Conservation (phyloP, 2,113 vertebrate genomes). For the Ammodramus savannarum region DNA sequence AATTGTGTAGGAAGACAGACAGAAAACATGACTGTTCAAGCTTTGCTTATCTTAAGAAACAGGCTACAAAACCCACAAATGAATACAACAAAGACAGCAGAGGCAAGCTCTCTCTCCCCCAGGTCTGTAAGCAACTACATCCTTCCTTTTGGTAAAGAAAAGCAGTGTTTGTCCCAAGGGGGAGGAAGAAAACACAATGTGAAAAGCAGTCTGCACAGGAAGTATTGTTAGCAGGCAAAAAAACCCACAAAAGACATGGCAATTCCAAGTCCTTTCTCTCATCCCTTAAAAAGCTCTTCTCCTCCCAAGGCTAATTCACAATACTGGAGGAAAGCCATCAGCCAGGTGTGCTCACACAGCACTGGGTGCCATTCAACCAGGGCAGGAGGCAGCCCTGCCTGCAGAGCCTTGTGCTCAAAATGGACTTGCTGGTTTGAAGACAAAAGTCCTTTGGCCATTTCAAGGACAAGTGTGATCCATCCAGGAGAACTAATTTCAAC, state of each 20-base stretch:
- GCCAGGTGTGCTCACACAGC: not conserved
- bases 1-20: not conserved
- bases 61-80: not conserved
- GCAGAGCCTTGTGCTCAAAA: not conserved
- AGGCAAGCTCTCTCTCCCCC: not conserved
- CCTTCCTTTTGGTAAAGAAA: conserved; percentile 45
- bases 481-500: not conserved
- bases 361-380: not conserved
- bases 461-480: not conserved
- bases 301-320: not conserved
- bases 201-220: not conserved
- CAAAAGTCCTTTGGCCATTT: not conserved
- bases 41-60: conserved; percentile 40
- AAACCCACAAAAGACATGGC: not conserved
- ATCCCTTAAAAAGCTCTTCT: not conserved
- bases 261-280: not conserved
- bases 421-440: not conserved
- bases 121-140: not conserved
- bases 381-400: not conserved
- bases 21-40: not conserved
- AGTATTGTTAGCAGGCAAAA: not conserved
- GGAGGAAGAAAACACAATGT: conserved; percentile 21
- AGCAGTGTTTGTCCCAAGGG: not conserved
- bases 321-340: not conserved
- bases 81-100: not conserved